These are phyloP conservation scores for Sialis lutaria DNA, from an alignment of 2,888 invertebrate species.

Conservation along the genomic window DNA sequence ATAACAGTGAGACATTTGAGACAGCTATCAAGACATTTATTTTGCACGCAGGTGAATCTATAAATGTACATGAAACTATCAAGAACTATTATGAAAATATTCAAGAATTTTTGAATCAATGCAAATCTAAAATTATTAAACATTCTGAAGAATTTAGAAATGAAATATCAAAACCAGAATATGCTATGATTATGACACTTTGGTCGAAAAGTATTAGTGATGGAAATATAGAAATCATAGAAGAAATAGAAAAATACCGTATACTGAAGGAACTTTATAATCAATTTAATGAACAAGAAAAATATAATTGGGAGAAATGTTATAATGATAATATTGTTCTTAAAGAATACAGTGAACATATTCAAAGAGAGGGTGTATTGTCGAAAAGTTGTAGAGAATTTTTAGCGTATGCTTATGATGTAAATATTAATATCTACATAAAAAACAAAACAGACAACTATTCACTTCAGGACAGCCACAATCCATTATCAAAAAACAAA, in stretches of 20 bases:
- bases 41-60: constrained; percentile 1
- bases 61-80: background rate
- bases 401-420: constrained; percentile 9
- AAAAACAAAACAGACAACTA: constrained; percentile 4
- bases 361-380: constrained; percentile 8
- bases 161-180: background rate
- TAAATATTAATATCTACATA: constrained; percentile 8
- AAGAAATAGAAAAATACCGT: constrained; percentile 2
- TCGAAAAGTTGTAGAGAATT: constrained; percentile 10
- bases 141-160: background rate
- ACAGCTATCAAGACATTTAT: constrained; percentile 5
- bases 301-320: constrained; percentile 5
- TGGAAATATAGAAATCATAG: background rate
- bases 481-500: background rate
- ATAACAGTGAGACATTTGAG: background rate
- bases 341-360: constrained; percentile 8
- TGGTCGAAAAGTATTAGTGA: background rate
- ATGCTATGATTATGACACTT: background rate
- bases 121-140: constrained; percentile 5
- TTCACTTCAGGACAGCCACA: constrained; percentile 1
- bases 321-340: constrained; percentile 4
- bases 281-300: constrained; percentile 1
- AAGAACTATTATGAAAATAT: constrained; percentile 5
- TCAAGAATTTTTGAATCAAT: constrained; percentile 4
- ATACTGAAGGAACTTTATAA: constrained; percentile 2